Conservation (phyloP, 2,888 invertebrate genomes). For the Drosophila phalerata region DNA sequence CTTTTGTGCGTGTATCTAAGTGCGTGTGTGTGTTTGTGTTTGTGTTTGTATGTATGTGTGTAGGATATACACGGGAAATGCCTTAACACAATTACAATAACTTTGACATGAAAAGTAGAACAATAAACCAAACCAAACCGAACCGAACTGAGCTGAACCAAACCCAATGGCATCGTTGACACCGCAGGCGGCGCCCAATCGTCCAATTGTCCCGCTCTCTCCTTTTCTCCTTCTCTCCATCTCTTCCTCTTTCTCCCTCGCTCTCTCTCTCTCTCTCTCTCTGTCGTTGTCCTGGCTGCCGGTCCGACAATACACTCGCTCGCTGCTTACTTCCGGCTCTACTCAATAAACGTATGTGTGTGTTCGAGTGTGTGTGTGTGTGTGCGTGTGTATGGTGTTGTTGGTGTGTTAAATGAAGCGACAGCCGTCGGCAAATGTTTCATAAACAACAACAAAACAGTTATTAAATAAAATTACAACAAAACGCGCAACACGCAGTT, state of each 20-base stretch:
- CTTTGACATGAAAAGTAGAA: conserved; percentile 82
- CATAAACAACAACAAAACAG: conserved; percentile 77
- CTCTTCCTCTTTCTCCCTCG: neutral
- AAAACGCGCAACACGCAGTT: conserved; percentile 52
- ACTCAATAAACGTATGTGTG: conserved; percentile 34
- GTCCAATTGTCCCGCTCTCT: conserved; percentile 53
- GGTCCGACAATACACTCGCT: conserved; percentile 53
- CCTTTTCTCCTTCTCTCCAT: neutral
- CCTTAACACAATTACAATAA: conserved; percentile 82
- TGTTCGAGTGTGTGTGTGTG: conserved; percentile 22
- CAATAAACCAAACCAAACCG: conserved; percentile 75
- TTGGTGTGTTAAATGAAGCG: conserved; percentile 71
- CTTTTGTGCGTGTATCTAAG: conserved; percentile 14
- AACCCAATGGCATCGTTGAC: conserved; percentile 61
- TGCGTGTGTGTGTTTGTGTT: conserved; percentile 34
- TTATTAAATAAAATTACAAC: conserved; percentile 77
- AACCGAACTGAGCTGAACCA: conserved; percentile 44
- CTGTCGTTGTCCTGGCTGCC: conserved; percentile 6
- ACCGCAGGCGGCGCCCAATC: conserved; percentile 68
- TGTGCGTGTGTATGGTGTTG: conserved; percentile 20
- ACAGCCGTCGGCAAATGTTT: conserved; percentile 77
- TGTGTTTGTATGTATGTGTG: conserved; percentile 33
- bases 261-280: neutral
- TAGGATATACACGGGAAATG: conserved; percentile 79
- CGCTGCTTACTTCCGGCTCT: conserved; percentile 64